Base-by-base conservation (phyloP, 2,888 invertebrate genomes). In the Amorpha juglandis region DNA sequence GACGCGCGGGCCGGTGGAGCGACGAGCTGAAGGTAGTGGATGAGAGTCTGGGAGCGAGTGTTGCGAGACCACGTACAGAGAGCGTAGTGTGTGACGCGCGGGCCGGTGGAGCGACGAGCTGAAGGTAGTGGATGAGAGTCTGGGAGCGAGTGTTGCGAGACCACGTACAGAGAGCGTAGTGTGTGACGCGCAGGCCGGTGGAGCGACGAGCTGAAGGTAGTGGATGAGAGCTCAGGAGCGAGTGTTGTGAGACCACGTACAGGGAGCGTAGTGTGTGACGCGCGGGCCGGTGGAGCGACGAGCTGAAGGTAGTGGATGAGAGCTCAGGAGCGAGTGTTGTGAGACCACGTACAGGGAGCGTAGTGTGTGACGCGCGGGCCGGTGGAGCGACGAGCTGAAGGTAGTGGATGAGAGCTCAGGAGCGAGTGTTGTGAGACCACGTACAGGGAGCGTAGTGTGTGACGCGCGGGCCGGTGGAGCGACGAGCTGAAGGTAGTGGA, bases 401-500 rank as follows among this genome's bases (percentile, higher is more conserved):
- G 21, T 51, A 51, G 51, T 51, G 51, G 51, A 51, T 51, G 51
- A 51, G 51, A 51, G 51, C 51, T 51, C 51, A 51, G 21, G 45
- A 45, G 45, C 45, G 14, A 45, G 19, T 50, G 9, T 50, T 50
- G 50, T 50, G 9, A 19, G 50, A 50, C 50, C 9, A 50, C 7
- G 50, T 19, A 19, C 50, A 50, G 19, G 19, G 19, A 50, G 50
- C 19, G 33, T 53, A 35, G 33, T 33, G 53, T 38, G 35, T 55
- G 38, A 55, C 38, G 38, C 16, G 38, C 38, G 55, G 55, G 38
- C 55, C 16, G 55, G 55, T 55, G 52, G 52, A 52, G 16, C 35
- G 55, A 55, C 55, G 38, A 55, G 38, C 55, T 55, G 55, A 55
- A 55, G 52, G 16, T 38, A 55, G 55, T 38, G 38, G 53, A 55